phyloP scores from a whole-genome alignment of 2,888 invertebrate species.

The Sinodicranocentrus sp. region DNA sequence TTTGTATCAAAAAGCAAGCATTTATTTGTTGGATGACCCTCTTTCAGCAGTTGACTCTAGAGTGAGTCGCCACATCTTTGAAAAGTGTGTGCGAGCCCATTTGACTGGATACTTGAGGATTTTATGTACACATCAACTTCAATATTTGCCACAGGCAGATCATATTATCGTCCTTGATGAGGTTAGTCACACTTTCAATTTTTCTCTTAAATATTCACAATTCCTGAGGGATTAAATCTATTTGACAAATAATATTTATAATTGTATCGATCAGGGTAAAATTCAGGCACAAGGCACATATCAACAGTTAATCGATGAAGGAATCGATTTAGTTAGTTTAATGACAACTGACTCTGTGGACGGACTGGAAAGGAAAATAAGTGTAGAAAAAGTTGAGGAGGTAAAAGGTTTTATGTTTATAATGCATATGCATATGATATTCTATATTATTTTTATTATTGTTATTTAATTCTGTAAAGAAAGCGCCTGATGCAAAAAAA shows the following conservation, averaged over 20 bases:
- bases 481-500: slow-evolving; percentile 43
- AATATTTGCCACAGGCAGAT: slow-evolving; percentile 77
- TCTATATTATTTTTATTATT: no score
- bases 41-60: slow-evolving; percentile 84
- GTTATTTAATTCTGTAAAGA: no score
- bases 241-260: no score
- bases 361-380: slow-evolving; percentile 60
- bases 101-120: slow-evolving; percentile 85
- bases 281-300: slow-evolving; percentile 83
- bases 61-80: slow-evolving; percentile 93
- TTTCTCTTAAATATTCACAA: slow-evolving; percentile 1
- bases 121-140: slow-evolving; percentile 82
- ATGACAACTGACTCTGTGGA: slow-evolving; percentile 78
- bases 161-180: slow-evolving; percentile 76
- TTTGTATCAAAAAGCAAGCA: slow-evolving; percentile 79
- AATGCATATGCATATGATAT: no score
- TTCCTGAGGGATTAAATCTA: no score
- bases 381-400: slow-evolving; percentile 25
- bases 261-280: slow-evolving; percentile 78
- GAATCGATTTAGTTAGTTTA: slow-evolving; percentile 77
- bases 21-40: slow-evolving; percentile 78
- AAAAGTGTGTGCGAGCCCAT: slow-evolving; percentile 86
- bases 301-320: slow-evolving; percentile 80
- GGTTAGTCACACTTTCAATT: slow-evolving; percentile 14
- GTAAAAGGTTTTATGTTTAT: no score